These are phyloP conservation scores for Thymallus thymallus DNA, from an alignment of 2,113 vertebrate species.

Conservation along the genomic window DNA sequence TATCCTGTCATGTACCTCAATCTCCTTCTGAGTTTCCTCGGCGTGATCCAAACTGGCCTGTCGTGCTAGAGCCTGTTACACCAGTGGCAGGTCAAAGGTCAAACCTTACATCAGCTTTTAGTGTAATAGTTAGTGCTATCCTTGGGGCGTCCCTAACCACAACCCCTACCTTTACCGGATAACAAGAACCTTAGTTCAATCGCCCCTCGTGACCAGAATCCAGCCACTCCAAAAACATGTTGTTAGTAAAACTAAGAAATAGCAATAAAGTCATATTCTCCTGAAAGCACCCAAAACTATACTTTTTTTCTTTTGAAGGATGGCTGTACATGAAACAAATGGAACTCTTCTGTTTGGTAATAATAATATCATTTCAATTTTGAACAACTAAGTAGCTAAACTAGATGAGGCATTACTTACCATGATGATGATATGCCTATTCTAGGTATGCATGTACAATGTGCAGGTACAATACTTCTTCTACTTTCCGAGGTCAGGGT, in stretches of 20 bases:
- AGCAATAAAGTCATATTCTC: background rate
- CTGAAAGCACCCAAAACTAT: background rate
- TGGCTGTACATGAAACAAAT: too few species aligned
- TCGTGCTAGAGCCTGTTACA: conserved; percentile 78
- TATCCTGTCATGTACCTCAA: conserved; percentile 71
- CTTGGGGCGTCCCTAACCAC: background rate
- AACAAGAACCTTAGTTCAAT: too few species aligned
- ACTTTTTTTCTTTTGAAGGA: too few species aligned
- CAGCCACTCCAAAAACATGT: background rate
- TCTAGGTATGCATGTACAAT: background rate
- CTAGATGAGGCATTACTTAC: background rate
- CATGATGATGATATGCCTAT: background rate
- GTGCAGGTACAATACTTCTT: background rate
- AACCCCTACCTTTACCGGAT: background rate
- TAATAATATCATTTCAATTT: too few species aligned
- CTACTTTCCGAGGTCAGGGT: background rate
- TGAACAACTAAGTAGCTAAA: background rate
- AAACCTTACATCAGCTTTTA: too few species aligned
- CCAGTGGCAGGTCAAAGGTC: background rate
- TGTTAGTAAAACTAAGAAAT: background rate
- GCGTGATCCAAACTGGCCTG: conserved; percentile 77
- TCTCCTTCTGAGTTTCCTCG: conserved; percentile 77
- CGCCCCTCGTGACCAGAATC: background rate
- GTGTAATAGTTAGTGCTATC: too few species aligned
- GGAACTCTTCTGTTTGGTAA: too few species aligned